Conservation (phyloP, 2,113 vertebrate genomes). For the Vireo altiloquus region DNA sequence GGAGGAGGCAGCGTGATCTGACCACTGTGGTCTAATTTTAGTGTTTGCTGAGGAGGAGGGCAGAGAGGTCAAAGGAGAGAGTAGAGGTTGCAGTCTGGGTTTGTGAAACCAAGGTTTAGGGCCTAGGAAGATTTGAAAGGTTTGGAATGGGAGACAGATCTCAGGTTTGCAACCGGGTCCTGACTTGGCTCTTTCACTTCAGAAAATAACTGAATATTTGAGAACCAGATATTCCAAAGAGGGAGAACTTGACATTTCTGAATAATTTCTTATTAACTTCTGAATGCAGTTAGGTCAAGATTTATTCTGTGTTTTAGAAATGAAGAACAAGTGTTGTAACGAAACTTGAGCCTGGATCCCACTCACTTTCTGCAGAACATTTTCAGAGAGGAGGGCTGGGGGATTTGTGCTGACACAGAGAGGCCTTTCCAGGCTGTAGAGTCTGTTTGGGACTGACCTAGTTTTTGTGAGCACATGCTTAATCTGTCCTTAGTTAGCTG, state of each 20-base stretch:
- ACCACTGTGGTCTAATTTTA: constrained; percentile 20
- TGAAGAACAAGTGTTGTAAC: not conserved
- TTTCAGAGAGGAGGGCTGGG: not conserved
- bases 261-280: not conserved
- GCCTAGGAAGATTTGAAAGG: not conserved
- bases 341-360: not conserved
- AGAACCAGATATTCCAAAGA: not conserved
- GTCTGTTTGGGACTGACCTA: not conserved
- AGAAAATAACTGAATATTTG: not conserved
- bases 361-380: not conserved
- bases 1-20: not conserved
- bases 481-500: constrained; percentile 26
- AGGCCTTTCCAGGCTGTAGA: not conserved
- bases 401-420: not conserved
- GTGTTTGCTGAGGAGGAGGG: constrained; percentile 2
- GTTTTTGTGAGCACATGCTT: not conserved
- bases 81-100: not conserved
- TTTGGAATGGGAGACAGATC: not conserved
- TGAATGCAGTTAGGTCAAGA: not conserved
- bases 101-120: not conserved
- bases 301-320: not conserved
- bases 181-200: not conserved
- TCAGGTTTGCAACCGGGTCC: not conserved
- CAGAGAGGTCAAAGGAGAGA: constrained; percentile 8
- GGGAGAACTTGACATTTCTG: not conserved